These are phyloP conservation scores for Cotesia congregata DNA, from an alignment of 2,888 invertebrate genomes.

Conservation along the genomic window DNA sequence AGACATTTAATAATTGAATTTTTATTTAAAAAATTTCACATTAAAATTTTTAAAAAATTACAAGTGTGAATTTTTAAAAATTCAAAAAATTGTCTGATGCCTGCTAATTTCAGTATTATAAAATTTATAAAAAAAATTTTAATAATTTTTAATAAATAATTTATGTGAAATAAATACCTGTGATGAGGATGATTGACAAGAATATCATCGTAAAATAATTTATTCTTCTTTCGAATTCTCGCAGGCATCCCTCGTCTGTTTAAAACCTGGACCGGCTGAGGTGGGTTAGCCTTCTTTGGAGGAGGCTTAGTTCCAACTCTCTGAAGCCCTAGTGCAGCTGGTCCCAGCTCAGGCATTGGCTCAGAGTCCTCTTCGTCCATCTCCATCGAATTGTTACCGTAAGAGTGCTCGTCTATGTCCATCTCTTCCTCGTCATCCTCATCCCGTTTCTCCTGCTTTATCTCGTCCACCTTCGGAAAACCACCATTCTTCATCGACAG, in stretches of 20 bases:
- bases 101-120: too few species aligned
- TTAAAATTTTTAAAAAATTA: too few species aligned
- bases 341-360: constrained; percentile 79
- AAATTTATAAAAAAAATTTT: too few species aligned
- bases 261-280: constrained; percentile 83
- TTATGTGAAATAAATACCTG: constrained; percentile 64
- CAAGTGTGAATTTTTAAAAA: too few species aligned
- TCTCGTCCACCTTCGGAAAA: constrained; percentile 61
- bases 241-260: constrained; percentile 93
- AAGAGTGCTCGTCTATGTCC: constrained; percentile 73
- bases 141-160: neutral
- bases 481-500: constrained; percentile 74
- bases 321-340: constrained; percentile 85
- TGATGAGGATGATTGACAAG: constrained; percentile 86
- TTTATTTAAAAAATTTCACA: too few species aligned
- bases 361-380: constrained; percentile 78
- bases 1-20: neutral
- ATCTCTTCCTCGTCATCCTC: constrained; percentile 71
- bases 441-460: constrained; percentile 54
- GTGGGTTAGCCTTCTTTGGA: constrained; percentile 78
- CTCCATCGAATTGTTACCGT: constrained; percentile 63
- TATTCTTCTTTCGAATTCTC: constrained; percentile 89
- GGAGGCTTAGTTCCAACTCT: constrained; percentile 84
- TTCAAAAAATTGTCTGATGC: too few species aligned
- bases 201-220: constrained; percentile 91